Base-by-base conservation (phyloP, 2,797 vertebrate genomes). In the Peromyscus melanophrys region DNA sequence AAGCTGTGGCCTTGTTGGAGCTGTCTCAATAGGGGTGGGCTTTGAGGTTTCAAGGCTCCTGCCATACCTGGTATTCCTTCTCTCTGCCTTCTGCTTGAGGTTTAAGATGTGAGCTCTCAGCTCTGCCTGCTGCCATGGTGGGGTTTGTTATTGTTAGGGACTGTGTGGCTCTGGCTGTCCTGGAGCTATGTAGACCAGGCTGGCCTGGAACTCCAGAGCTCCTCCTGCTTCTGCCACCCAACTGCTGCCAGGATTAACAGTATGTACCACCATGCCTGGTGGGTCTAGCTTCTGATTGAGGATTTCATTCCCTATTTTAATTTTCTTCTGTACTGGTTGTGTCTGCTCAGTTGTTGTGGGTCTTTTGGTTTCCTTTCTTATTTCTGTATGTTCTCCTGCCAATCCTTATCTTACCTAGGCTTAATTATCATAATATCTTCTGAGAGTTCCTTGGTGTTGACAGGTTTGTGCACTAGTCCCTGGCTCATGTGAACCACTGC, bases 281-380 rank as follows among this genome's bases (percentile, higher is more conserved):
- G 7, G 29, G 52, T 17, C 43, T 87, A 81, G 40, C 34, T 73
- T 95, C 31, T 75, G 34, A 61, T 75, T 81, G 3, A 89, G 49
- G 81, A 52, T 96, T 73, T 94, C 73, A 67, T 69, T 55, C 27
- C 16, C 27, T 46, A 49, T 69, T 57, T 77, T 49, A 82, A 0
- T 34, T 67, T 46, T 43, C 77, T 40, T 85, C 29, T 69, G 57
- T 25, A 57, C 10, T 94, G 57, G 43, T 75, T 76, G 12, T 49
- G 10, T 63, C 37, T n/a, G 8, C 21, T 84, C 40, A 86, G 0
- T n/a, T n/a, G 49, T 81, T 46, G 61, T 55, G 40, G 76, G 40
- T 21, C 78, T 90, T 67, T 67, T 40, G 69, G 37, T 96, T 84
- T 84, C 37, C 77, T 92, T 92, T 94, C 59, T 89, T 40, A 55